Evolutionary conservation across 92 coral and sea anemone genomes (phyloP).

Genomic region (Virgularia gustaviana): DNA sequence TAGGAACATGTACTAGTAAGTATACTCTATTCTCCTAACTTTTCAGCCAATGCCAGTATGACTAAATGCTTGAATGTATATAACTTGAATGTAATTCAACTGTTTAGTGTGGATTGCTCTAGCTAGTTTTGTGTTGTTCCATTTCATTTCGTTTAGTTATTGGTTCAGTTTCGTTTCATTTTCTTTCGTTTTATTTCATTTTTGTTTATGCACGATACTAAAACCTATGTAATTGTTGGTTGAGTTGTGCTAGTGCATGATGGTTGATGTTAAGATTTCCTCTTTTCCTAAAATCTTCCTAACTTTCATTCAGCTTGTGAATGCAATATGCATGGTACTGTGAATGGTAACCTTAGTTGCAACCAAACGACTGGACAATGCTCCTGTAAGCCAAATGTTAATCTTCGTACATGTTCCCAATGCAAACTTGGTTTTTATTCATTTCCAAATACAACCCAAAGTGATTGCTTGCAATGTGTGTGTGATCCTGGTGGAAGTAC

Average conservation of each 20-base stretch:
- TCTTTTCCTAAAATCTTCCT: neutral
- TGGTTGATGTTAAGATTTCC: neutral
- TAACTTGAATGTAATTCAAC: neutral
- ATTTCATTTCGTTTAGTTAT: too few species aligned
- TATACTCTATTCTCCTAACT: neutral
- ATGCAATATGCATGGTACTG: conserved; percentile 64
- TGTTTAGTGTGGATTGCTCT: too few species aligned
- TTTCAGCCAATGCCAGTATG: neutral
- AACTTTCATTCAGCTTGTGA: conserved; percentile 55
- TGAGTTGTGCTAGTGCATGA: too few species aligned
- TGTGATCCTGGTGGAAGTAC: conserved; percentile 92
- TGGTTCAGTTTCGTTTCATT: too few species aligned
- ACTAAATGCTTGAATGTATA: neutral
- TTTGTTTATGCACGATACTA: too few species aligned
- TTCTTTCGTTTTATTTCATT: too few species aligned
- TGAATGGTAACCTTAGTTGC: conserved; percentile 79
- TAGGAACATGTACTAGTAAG: conserved; percentile 78
- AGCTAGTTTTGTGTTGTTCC: too few species aligned
- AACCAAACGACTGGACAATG: conserved; percentile 69
- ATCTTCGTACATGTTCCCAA: conserved; percentile 63
- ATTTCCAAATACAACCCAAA: conserved; percentile 61
- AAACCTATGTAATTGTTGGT: too few species aligned
- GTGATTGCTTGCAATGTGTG: conserved; percentile 68
- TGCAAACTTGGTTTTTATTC: conserved; percentile 78
- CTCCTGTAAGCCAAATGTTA: conserved; percentile 65